phyloP scores from a whole-genome alignment of 2,797 vertebrate genomes.

The Botia almorhae region DNA sequence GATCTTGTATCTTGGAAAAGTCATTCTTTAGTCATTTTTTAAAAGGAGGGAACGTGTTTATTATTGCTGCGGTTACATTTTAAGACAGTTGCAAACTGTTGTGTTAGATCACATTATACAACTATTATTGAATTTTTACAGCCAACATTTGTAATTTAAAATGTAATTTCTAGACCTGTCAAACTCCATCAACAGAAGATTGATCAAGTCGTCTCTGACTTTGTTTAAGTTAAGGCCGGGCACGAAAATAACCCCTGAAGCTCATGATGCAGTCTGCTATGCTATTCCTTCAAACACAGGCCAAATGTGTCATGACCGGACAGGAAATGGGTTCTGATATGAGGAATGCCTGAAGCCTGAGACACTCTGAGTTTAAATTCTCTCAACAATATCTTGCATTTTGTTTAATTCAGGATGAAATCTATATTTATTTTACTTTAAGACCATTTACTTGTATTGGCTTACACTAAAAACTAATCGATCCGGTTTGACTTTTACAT shows the following conservation, averaged over 20 bases:
- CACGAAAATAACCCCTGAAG: conserved; percentile 54
- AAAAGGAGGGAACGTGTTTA: neutral
- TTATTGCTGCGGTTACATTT: neutral
- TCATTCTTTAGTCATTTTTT: neutral
- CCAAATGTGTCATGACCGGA: conserved; percentile 64
- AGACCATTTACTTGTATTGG: neutral
- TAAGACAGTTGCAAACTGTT: conserved; percentile 19
- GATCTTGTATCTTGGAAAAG: neutral
- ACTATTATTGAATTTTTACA: conserved; percentile 25
- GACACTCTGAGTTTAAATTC: neutral
- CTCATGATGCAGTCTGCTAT: conserved; percentile 43
- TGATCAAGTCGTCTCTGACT: conserved; percentile 58
- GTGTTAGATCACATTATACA: conserved; percentile 10
- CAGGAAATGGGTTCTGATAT: conserved; percentile 79
- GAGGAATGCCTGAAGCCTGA: conserved; percentile 71
- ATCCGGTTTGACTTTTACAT: neutral
- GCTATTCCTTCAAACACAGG: conserved; percentile 65
- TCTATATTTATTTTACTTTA: neutral
- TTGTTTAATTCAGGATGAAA: neutral
- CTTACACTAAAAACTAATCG: neutral
- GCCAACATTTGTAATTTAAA: conserved; percentile 38
- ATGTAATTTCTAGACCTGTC: conserved; percentile 47
- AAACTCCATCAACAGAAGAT: conserved; percentile 53
- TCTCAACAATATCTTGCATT: neutral
- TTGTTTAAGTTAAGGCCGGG: conserved; percentile 46